Evolutionary conservation across 1,140 invertebrate species (phyloP).

Genomic region (Drosophila setifemur): DNA sequence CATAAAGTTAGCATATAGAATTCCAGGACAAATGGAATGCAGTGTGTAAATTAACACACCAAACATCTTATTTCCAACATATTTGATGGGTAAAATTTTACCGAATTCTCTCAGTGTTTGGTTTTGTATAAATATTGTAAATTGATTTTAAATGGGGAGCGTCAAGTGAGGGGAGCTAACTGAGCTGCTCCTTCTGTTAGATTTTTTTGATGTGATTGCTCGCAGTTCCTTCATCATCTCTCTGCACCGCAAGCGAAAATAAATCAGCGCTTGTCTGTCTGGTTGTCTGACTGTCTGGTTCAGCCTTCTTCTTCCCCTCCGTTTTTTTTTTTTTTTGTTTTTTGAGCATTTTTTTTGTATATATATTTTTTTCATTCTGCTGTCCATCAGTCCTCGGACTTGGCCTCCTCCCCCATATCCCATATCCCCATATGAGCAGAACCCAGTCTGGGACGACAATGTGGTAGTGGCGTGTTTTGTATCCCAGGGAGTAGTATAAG

Average conservation of each 20-base stretch:
- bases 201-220: constrained; percentile 58
- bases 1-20: too few species aligned
- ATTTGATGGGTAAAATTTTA: too few species aligned
- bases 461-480: constrained; percentile 52
- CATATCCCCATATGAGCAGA: too few species aligned
- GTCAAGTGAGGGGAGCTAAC: not conserved
- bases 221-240: constrained; percentile 67
- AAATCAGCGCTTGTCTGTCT: constrained; percentile 77
- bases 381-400: constrained; percentile 49
- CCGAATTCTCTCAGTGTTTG: too few species aligned
- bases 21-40: too few species aligned
- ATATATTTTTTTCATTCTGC: constrained; percentile 25
- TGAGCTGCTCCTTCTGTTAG: constrained; percentile 31
- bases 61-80: too few species aligned
- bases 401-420: constrained; percentile 2
- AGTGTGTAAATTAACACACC: too few species aligned
- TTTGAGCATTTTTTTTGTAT: too few species aligned
- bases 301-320: not conserved
- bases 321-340: constrained; percentile 10
- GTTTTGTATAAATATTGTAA: constrained; percentile 56
- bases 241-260: constrained; percentile 66
- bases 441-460: too few species aligned
- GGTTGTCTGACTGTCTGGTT: constrained; percentile 3
- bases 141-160: constrained; percentile 56
- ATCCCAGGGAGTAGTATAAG: constrained; percentile 27